phyloP scores from a whole-genome alignment of 2,113 vertebrate species.

The Leptocoma aspasia region DNA sequence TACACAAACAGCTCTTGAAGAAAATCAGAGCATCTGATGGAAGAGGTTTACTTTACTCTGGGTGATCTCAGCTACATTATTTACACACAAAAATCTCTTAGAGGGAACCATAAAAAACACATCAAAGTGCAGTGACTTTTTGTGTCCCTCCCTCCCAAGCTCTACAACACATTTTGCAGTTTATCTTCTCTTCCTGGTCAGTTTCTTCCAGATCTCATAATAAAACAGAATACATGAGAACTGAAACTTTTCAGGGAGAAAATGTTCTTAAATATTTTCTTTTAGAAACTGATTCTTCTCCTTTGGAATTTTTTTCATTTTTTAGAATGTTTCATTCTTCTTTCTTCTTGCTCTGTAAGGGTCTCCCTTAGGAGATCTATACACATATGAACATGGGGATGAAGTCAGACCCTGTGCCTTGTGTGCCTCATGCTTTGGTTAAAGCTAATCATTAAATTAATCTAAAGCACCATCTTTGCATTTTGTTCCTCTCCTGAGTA shows the following conservation, averaged over 20 bases:
- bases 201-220: not conserved
- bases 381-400: not conserved
- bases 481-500: not conserved
- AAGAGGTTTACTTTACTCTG: slow-evolving; percentile 37
- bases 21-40: slow-evolving; percentile 24
- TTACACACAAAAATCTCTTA: slow-evolving; percentile 46
- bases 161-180: not conserved
- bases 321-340: not conserved
- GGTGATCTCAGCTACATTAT: slow-evolving; percentile 41
- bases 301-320: not conserved
- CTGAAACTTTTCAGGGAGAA: not conserved
- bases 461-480: not conserved
- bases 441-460: not conserved
- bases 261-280: not conserved
- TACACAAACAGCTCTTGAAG: slow-evolving; percentile 12
- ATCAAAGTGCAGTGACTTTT: slow-evolving; percentile 24
- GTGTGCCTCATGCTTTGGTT: not conserved
- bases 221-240: not conserved
- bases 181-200: not conserved
- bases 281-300: not conserved
- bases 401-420: not conserved
- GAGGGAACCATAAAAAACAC: slow-evolving; percentile 38
- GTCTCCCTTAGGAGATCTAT: not conserved
- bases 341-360: not conserved
- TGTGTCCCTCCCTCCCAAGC: not conserved